These are phyloP conservation scores for Chesias legatella DNA, from an alignment of 2,888 invertebrate species.

Conservation along the genomic window DNA sequence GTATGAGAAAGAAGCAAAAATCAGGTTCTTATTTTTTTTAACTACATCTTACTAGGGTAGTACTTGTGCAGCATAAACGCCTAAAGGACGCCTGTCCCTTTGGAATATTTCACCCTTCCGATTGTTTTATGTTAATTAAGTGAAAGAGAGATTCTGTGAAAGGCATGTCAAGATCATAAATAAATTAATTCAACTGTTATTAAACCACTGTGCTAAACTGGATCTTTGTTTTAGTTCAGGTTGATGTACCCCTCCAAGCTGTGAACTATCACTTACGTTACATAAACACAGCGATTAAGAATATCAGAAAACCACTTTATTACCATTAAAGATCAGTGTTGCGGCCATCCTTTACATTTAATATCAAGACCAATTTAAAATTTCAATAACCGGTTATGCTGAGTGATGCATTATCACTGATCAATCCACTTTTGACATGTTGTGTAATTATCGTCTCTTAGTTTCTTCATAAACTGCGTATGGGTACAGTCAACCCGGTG, in stretches of 20 bases:
- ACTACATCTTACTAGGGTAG: too few relatives aligned
- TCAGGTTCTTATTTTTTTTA: too few relatives aligned
- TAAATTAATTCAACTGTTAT: too few relatives aligned
- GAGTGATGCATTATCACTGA: conserved; percentile 57
- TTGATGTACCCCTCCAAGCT: conserved; percentile 17
- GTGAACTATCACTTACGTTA: conserved; percentile 33
- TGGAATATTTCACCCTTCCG: too few relatives aligned
- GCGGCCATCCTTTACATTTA: conserved; percentile 38
- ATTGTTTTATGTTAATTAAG: too few relatives aligned
- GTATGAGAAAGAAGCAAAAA: too few relatives aligned
- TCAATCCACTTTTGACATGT: conserved; percentile 63
- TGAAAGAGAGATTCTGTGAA: too few relatives aligned
- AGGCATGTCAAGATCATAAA: too few relatives aligned
- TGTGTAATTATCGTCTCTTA: conserved; percentile 59
- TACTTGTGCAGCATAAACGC: too few relatives aligned
- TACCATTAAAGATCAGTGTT: conserved; percentile 28
- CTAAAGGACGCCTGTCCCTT: too few relatives aligned
- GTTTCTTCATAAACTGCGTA: conserved; percentile 44
- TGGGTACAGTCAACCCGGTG: conserved; percentile 31
- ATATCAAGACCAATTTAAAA: conserved; percentile 45
- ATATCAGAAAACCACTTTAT: conserved; percentile 16
- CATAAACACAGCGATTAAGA: conserved; percentile 21
- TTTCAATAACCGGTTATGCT: conserved; percentile 47
- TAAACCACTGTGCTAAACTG: too few relatives aligned
- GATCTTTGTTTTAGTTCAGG: not conserved